A percentile compares a stretch with the other conserved stretches of the same genome.
phyloP scores from a whole-genome alignment of 2,888 invertebrate genomes.

The Fabriciana adippe region DNA sequence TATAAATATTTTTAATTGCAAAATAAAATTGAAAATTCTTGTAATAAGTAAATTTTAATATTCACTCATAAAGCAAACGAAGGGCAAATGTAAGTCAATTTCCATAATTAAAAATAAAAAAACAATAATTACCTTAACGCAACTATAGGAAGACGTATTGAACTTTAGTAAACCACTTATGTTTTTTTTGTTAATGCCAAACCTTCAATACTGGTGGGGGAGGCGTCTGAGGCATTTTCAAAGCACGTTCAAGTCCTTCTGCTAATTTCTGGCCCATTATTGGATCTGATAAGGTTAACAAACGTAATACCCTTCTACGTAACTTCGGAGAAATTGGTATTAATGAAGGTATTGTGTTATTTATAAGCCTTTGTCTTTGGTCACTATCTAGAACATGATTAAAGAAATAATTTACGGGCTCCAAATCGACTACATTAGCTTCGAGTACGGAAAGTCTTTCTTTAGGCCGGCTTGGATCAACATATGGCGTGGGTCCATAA shows the following conservation, averaged over 20 bases:
- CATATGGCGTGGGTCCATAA: slow-evolving; percentile 88
- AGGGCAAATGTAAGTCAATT: too few species aligned
- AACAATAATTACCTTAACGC: too few species aligned
- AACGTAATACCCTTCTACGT: slow-evolving; percentile 88
- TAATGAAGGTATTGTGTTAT: slow-evolving; percentile 40
- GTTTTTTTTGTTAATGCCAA: neutral
- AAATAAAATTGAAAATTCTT: neutral
- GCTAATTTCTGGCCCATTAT: slow-evolving; percentile 83
- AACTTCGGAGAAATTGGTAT: slow-evolving; percentile 72
- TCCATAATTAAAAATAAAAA: too few species aligned
- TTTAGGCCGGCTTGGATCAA: slow-evolving; percentile 61
- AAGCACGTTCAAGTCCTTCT: slow-evolving; percentile 24
- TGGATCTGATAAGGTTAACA: slow-evolving; percentile 87
- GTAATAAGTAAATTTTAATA: neutral
- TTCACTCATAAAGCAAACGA: neutral
- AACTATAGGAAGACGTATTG: neutral
- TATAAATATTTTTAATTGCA: too few species aligned
- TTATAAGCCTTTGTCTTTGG: slow-evolving; percentile 45
- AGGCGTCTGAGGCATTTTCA: slow-evolving; percentile 21
- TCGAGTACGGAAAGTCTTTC: slow-evolving; percentile 48
- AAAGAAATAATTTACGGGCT: slow-evolving; percentile 89
- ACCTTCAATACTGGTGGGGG: slow-evolving; percentile 41
- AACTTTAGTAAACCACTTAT: neutral
- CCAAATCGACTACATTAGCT: slow-evolving; percentile 53
- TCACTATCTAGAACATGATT: slow-evolving; percentile 55